A percentile compares a stretch with the other conserved stretches of the same genome.
Evolutionary conservation across 2,888 invertebrate species (phyloP).

Genomic region (Busseola fusca): DNA sequence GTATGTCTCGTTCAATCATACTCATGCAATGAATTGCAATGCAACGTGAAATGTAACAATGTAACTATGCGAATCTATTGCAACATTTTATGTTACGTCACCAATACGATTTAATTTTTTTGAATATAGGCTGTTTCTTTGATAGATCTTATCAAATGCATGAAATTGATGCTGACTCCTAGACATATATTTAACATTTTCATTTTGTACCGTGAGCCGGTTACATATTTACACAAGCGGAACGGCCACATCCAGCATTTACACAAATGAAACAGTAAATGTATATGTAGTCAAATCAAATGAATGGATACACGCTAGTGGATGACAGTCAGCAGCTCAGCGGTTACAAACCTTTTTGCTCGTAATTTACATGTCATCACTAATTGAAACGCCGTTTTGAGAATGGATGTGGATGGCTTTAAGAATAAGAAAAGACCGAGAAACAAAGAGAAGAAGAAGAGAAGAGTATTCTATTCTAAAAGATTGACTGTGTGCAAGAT

Average conservation of each 20-base stretch:
- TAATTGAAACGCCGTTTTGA: background rate
- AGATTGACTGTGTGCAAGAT: background rate
- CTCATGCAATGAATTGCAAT: background rate
- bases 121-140: background rate
- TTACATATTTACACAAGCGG: background rate
- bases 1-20: background rate
- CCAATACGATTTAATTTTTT: background rate
- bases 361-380: background rate
- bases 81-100: background rate
- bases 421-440: background rate
- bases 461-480: no score
- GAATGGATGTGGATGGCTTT: background rate
- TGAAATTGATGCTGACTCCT: background rate
- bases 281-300: slow-evolving; percentile 10
- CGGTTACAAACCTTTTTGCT: background rate
- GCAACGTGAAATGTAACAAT: background rate
- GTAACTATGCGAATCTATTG: background rate
- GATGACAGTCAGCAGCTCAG: background rate
- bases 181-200: background rate
- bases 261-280: background rate
- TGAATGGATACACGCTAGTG: background rate
- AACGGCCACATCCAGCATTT: background rate
- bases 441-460: no score
- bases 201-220: background rate
- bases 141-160: background rate